Evolutionary conservation across 2,797 vertebrate species (phyloP), one percentile per base, ranked within the genome.

Genomic region (Octomys mimax): DNA sequence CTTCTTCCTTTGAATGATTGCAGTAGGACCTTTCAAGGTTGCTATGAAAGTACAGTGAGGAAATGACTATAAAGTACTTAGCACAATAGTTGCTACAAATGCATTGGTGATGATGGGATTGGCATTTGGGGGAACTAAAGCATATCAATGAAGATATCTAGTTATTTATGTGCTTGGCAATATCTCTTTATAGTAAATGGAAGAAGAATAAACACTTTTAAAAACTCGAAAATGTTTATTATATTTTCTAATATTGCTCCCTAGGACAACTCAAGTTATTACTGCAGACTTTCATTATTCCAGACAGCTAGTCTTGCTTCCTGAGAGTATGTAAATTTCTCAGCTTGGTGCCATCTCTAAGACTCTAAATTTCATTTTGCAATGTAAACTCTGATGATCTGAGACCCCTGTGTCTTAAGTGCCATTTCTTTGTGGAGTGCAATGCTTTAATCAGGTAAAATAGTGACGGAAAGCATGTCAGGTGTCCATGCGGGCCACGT

Each of bases 311-410:
- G 61, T 46, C 36, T 36, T 94, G 59, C 81, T 91, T 96, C 95
- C 39, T 88, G 91, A 90, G 57, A 80, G 84, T 66, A 95, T 97
- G 96, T 85, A 96, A 96, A 97, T 97, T 90, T 94, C 96, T 78
- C 96, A 97, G 97, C 96, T 71, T 97, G 97, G 68, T 84, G 93
- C 96, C 94, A 83, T 94, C 39, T 70, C 81, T 70, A 61, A 91
- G 93, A 96, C 70, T 71, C 87, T 96, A 96, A 97, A 97, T 93
- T 96, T 96, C 89, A 97, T 96, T 97, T 94, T 89, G 46, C 84
- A 64, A 14, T 94, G 92, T 91, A 96, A 94, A 93, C 71, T 91
- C 68, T 57, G 71, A 73, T n/a, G 31, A 68, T 92, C 68, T 54
- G 89, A 96, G 95, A 92, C 78, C 62, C 78, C 61, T 77, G 93